These are phyloP conservation scores for Podarcis cretensis DNA, from an alignment of 2,113 vertebrate species.

Conservation along the genomic window DNA sequence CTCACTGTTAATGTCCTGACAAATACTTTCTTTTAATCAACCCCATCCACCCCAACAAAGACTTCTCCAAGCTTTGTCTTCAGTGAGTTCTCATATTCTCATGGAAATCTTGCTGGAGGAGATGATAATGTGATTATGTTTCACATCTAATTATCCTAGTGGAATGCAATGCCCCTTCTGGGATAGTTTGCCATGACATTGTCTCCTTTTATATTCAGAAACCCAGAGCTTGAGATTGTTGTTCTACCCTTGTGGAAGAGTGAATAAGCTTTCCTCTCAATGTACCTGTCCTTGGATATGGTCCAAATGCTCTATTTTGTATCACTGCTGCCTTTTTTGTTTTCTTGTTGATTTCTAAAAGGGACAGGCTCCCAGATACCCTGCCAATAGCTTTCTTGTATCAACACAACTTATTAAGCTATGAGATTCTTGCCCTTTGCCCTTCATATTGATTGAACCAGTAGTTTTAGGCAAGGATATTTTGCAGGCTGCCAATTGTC, in stretches of 20 bases:
- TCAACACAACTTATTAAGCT: slow-evolving; percentile 24
- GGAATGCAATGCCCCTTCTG: slow-evolving; percentile 29
- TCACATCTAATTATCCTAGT: neutral
- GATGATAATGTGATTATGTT: neutral
- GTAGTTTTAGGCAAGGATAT: fast-evolving
- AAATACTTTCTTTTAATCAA: neutral
- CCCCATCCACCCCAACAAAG: neutral
- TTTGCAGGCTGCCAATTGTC: fast-evolving
- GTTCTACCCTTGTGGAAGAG: slow-evolving; percentile 15
- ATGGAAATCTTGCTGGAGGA: neutral
- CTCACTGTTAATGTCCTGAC: neutral
- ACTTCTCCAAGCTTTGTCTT: no score
- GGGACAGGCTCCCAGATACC: slow-evolving; percentile 2
- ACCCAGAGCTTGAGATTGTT: slow-evolving; percentile 26
- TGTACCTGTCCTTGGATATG: slow-evolving; percentile 20
- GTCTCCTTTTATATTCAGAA: neutral
- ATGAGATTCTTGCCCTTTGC: slow-evolving; percentile 12
- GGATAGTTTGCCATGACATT: neutral
- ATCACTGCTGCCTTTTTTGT: neutral
- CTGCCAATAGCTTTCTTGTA: slow-evolving; percentile 15
- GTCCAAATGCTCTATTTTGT: slow-evolving; percentile 39
- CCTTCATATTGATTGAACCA: slow-evolving; percentile 18
- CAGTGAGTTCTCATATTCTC: neutral
- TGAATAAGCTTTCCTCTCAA: neutral
- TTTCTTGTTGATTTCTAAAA: neutral